These are phyloP conservation scores for Disparrhopalites patrizii DNA, from an alignment of 2,888 invertebrate species.

Conservation along the genomic window DNA sequence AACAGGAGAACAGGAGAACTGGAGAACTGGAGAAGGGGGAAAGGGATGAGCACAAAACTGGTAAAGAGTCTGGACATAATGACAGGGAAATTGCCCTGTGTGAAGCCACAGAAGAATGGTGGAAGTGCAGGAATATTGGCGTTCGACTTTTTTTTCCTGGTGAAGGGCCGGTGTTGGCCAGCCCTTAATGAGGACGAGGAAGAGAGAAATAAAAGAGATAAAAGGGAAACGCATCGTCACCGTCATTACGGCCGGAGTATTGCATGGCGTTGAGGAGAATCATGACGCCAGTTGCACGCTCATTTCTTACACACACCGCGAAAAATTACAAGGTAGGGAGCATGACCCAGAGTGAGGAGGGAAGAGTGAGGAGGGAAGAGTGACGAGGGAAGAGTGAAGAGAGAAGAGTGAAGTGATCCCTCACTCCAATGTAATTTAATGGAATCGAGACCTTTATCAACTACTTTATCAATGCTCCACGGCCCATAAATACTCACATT, in stretches of 20 bases:
- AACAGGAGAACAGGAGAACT: background rate
- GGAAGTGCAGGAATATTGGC: too few species aligned
- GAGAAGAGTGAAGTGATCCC: too few species aligned
- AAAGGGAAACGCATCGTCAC: conserved; percentile 30
- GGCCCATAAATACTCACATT: background rate
- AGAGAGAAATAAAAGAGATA: too few species aligned
- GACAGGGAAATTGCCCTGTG: too few species aligned
- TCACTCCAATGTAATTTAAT: conserved; percentile 21
- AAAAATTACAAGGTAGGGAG: conserved; percentile 24
- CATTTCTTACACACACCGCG: conserved; percentile 1
- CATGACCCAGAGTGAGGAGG: conserved; percentile 22
- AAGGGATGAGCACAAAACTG: background rate
- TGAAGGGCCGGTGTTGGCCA: too few species aligned
- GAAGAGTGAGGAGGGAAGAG: background rate
- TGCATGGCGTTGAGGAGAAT: too few species aligned
- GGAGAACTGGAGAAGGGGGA: background rate
- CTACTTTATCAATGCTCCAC: conserved; percentile 17
- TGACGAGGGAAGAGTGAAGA: background rate
- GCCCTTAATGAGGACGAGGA: too few species aligned
- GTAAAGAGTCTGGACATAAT: background rate
- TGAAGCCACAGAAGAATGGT: too few species aligned
- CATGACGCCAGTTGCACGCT: conserved; percentile 14
- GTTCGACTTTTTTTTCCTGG: too few species aligned
- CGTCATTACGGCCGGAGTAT: conserved; percentile 12
- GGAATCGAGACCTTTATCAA: conserved; percentile 31